phyloP scores from a whole-genome alignment of 2,113 vertebrate species.

The cat (Felis catus) region DNA sequence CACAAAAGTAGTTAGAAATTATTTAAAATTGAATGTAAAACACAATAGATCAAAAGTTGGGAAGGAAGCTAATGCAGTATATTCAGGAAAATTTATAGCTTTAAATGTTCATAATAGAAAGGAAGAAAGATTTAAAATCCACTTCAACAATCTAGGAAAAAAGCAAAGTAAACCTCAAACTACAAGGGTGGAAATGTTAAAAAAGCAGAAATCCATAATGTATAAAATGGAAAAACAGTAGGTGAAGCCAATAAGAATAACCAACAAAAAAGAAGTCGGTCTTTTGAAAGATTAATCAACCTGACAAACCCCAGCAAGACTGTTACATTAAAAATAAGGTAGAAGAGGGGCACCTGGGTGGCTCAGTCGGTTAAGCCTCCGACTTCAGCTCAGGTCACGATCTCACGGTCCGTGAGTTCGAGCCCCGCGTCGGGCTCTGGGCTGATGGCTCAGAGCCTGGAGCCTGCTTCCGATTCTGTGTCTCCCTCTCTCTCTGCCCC shows the following conservation, averaged over 20 bases:
- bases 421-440: too few species aligned
- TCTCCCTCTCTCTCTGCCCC: too few species aligned
- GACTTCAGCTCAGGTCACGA: too few species aligned
- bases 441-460: too few species aligned
- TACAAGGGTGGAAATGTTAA: slow-evolving; percentile 15
- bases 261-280: background rate
- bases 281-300: slow-evolving; percentile 26
- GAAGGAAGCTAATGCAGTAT: slow-evolving; percentile 30
- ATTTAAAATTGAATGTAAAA: slow-evolving; percentile 33
- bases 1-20: slow-evolving; percentile 40
- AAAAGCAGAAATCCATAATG: slow-evolving; percentile 33
- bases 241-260: background rate
- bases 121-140: slow-evolving; percentile 6
- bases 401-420: too few species aligned
- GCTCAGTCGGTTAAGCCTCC: too few species aligned
- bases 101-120: background rate
- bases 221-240: background rate
- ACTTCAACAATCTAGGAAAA: background rate
- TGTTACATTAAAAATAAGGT: background rate
- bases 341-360: background rate
- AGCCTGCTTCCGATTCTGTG: too few species aligned
- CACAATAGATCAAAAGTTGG: background rate
- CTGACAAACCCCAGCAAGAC: background rate
- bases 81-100: slow-evolving; percentile 19
- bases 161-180: background rate